Evolutionary conservation across 2,113 vertebrate genomes (phyloP), one percentile per base, ranked within the genome.

Genomic region (Cyprinodon variegatus): DNA sequence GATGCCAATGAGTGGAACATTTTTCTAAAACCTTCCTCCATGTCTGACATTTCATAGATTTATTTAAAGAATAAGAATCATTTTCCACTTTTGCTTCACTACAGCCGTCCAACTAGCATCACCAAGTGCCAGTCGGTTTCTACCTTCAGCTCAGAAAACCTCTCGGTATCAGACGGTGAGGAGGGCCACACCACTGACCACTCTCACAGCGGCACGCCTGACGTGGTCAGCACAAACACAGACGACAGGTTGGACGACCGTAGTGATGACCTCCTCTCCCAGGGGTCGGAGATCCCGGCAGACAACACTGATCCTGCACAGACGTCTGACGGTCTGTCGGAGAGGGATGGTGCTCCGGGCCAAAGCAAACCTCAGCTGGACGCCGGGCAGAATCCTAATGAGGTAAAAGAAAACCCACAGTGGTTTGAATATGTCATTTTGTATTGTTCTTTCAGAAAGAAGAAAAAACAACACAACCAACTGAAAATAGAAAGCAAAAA

Each of bases 111-210:
- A 88, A 88, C 93, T 41, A 94, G 95, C 73, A 95, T 96, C 93
- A 96, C 95, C 72, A 96, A 96, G 88, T 96, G 96, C 81, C 97
- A 95, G 92, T 98, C 96, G 20, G 94, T 96, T 60, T 97, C 96
- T 13, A 97, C 96, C 70, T 96, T 97, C 93, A 98, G 97, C 90
- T 97, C 96, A 0, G 97, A 98, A 92, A 98, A 98, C 77, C 93
- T 96, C 65, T 95, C 95, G 0, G 94, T 95, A 43, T 97, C 96
- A 0, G 97, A 97, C 11, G 96, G 96, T 7, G 97, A 97, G 81
- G 96, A 97, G 90, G 97, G 97, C 38, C 96, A 96, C 79, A 96
- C 96, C 20, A 98, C 96, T 1, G 97, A 98, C 77, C 96, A 95
- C 80, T 97, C 97, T 4, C 96, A 96, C 75, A 97, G 96, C 3